phyloP scores from a whole-genome alignment of 2,888 invertebrate species.

The Torymus texanus region DNA sequence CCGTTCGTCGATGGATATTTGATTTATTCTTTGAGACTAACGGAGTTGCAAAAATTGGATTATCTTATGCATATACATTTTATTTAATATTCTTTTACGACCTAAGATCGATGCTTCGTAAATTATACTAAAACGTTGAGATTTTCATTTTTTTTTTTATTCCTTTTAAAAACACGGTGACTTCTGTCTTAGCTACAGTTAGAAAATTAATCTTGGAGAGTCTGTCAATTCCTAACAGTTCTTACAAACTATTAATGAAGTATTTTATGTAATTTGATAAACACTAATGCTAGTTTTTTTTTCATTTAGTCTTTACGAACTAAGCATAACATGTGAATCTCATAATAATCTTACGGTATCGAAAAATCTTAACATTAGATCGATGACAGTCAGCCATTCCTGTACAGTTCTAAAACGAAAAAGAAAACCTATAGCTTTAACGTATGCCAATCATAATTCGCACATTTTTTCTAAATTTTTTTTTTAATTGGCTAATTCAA shows the following conservation, averaged over 20 bases:
- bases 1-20: conserved; percentile 9
- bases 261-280: conserved; percentile 11
- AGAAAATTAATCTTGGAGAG: conserved; percentile 29
- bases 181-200: conserved; percentile 13
- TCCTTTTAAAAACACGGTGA: conserved; percentile 19
- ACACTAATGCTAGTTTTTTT: conserved; percentile 12
- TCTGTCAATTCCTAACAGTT: conserved; percentile 45
- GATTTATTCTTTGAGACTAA: conserved; percentile 12
- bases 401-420: conserved; percentile 13
- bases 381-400: conserved; percentile 14
- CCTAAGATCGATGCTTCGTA: conserved; percentile 34
- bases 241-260: conserved; percentile 35
- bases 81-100: conserved; percentile 15
- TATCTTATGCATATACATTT: neutral
- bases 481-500: conserved; percentile 24
- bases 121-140: conserved; percentile 19
- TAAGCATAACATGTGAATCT: conserved; percentile 22
- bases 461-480: conserved; percentile 8
- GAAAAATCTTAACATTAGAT: neutral
- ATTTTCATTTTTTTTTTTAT: conserved; percentile 6
- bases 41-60: conserved; percentile 14
- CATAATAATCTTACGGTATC: conserved; percentile 22
- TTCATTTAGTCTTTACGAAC: conserved; percentile 9
- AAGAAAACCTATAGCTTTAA: conserved; percentile 22
- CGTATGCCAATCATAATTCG: conserved; percentile 11